These are phyloP conservation scores for Conomelus anceps DNA, from an alignment of 2,888 invertebrate genomes.

Conservation along the genomic window DNA sequence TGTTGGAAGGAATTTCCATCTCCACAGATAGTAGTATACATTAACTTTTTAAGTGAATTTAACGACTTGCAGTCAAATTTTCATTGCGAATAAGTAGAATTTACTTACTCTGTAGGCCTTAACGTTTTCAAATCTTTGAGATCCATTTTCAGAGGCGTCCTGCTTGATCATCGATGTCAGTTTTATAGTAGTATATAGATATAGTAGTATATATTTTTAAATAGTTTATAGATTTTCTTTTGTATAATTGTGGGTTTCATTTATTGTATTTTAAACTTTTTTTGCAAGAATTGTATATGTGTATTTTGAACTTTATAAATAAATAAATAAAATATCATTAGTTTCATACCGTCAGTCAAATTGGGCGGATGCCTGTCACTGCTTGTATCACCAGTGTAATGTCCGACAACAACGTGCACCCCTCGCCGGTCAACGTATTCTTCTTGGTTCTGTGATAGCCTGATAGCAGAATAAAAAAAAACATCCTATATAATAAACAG, in stretches of 20 bases:
- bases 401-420: conserved; percentile 80
- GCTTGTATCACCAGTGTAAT: conserved; percentile 73
- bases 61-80: too few species aligned
- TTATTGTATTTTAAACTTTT: background rate
- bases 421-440: conserved; percentile 66
- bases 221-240: background rate
- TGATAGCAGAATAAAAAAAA: conserved; percentile 36
- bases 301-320: background rate
- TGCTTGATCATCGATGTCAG: too few species aligned
- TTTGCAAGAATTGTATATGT: background rate
- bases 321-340: background rate
- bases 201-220: too few species aligned
- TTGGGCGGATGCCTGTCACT: conserved; percentile 50
- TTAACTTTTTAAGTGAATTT: too few species aligned
- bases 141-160: too few species aligned
- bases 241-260: background rate
- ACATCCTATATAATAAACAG: background rate
- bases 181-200: too few species aligned
- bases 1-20: too few species aligned
- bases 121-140: too few species aligned
- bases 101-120: too few species aligned
- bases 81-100: too few species aligned
- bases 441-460: conserved; percentile 54
- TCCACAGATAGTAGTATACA: too few species aligned
- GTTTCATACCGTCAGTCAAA: conserved; percentile 60